phyloP scores from a whole-genome alignment of 2,888 invertebrate species.

The Hemaris fuciformis region DNA sequence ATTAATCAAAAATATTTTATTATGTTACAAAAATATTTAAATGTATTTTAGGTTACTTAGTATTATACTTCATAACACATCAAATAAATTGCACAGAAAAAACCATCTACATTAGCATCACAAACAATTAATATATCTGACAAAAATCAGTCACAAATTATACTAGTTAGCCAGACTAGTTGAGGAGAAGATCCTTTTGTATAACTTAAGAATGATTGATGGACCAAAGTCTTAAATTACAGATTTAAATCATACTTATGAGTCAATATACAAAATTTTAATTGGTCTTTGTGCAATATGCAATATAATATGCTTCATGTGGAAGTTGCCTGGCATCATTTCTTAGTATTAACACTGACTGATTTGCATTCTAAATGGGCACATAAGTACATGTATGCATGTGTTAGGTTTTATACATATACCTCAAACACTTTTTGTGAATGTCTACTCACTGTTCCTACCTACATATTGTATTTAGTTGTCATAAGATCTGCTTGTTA shows the following conservation, averaged over 20 bases:
- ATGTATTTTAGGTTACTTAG: too few relatives aligned
- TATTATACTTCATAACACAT: too few relatives aligned
- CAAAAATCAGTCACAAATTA: too few relatives aligned
- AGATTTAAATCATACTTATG: not conserved
- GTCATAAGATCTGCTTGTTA: not conserved
- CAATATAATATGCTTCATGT: not conserved
- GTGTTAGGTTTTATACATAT: not conserved
- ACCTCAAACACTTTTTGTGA: not conserved
- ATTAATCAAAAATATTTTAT: too few relatives aligned
- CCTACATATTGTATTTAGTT: not conserved
- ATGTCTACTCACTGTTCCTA: not conserved
- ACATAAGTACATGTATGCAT: not conserved
- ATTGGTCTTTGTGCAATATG: not conserved
- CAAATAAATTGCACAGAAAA: too few relatives aligned
- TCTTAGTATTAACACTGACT: slow-evolving; percentile 15
- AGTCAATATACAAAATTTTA: not conserved
- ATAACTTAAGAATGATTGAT: too few relatives aligned
- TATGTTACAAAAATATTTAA: too few relatives aligned
- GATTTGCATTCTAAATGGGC: not conserved
- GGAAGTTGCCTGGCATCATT: slow-evolving; percentile 1
- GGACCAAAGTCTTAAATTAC: not conserved
- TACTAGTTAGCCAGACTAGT: too few relatives aligned
- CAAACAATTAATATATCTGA: too few relatives aligned
- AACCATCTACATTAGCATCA: too few relatives aligned
- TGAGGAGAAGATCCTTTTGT: too few relatives aligned